Evolutionary conservation across 2,888 invertebrate genomes (phyloP), one percentile per base, ranked within the genome.

Genomic region (Ophonus ardosiacus): DNA sequence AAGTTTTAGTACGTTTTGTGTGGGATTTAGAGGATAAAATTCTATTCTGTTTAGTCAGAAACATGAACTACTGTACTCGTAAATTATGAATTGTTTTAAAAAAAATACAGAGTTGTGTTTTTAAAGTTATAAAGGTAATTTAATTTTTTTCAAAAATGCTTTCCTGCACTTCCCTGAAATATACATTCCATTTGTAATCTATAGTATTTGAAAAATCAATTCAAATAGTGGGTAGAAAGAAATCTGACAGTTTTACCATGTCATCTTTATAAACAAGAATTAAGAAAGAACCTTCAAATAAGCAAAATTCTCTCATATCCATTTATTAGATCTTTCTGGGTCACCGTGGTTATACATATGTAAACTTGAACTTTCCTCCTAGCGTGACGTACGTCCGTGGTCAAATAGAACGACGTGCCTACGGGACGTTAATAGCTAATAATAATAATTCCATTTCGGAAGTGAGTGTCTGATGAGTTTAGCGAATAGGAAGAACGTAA

Each of bases 401-500:
- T 51, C 43, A 51, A 51, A 51, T 13, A 51, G 43, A 2, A 10
- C 10, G 43, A 51, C 43, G 43, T 13, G 43, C 13, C 43, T 51
- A 51, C 43, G 43, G 43, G 43, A 51, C 43, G 43, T 51, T 51
- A 51, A 51, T 51, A 51, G 43, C 43, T 51, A 51, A 51, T 51
- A 51, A 51, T 51, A 51, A 51, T 51, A 51, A 51, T 51, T 51
- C 43, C 43, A 51, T 51, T 51, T 51, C 43, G 43, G 59, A 59
- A 59, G 10, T 13, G 59, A 59, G 18, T 18, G 43, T 51, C 43
- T 8, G 43, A 31, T 31, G 31, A 38, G 43, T 43, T 40, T 43
- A 17, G 15, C 40, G 17, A 18, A 74, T 74, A 40, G 43, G n/a
- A 74, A 8, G 43, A 43, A 78, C 15, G 78, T 57, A 57, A 78